Conservation (phyloP, 2,797 vertebrate genomes). For the Scleropages formosus region DNA sequence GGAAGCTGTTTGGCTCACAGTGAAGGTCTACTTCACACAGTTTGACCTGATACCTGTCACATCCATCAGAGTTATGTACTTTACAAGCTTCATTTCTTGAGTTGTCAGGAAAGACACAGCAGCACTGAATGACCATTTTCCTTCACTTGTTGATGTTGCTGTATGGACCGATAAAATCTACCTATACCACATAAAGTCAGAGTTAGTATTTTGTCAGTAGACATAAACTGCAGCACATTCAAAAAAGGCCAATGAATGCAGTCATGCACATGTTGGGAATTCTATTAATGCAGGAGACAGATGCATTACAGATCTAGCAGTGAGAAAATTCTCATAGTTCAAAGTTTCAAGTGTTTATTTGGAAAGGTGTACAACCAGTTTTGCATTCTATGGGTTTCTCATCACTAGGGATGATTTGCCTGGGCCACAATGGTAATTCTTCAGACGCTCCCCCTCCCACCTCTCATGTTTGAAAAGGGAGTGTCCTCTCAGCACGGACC, state of each 20-base stretch:
- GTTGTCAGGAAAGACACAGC: neutral
- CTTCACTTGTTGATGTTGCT: neutral
- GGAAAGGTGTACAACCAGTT: slow-evolving; percentile 17
- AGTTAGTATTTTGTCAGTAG: neutral
- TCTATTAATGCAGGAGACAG: neutral
- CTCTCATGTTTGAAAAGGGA: neutral
- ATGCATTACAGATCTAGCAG: neutral
- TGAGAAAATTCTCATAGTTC: neutral
- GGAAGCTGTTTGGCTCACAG: no score
- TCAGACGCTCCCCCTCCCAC: neutral
- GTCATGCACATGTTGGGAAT: neutral
- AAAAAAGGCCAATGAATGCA: neutral
- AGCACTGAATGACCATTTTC: neutral
- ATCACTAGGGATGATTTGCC: neutral
- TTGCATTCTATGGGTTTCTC: neutral
- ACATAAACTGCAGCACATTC: neutral
- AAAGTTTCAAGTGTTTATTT: neutral
- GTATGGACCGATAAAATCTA: neutral
- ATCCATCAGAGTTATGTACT: no score
- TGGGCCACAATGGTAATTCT: neutral
- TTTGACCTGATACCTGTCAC: no score
- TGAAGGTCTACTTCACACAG: neutral
- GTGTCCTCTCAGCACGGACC: no score
- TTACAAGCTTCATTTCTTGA: no score
- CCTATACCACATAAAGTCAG: neutral